phyloP scores from a whole-genome alignment of 2,797 vertebrate genomes.

The Helostoma temminkii region DNA sequence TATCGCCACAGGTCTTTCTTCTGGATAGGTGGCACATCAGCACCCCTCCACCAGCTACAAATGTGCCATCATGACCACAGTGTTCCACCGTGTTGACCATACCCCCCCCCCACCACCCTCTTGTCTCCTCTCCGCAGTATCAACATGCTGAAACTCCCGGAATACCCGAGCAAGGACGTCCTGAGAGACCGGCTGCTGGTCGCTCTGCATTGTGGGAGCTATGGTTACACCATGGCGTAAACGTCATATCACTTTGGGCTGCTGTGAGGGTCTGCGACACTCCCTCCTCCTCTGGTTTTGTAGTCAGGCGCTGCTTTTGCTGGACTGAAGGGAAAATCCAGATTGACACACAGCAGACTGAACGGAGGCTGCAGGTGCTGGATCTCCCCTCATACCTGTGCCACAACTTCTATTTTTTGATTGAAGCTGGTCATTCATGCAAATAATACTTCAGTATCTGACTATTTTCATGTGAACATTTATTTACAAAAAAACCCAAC shows the following conservation, averaged over 20 bases:
- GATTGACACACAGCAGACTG: slow-evolving; percentile 18
- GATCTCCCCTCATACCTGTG: slow-evolving; percentile 4
- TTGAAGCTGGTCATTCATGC: slow-evolving; percentile 30
- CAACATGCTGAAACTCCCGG: slow-evolving; percentile 99
- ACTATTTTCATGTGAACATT: slow-evolving; percentile 26
- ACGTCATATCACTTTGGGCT: not conserved
- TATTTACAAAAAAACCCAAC: slow-evolving; percentile 13
- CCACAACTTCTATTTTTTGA: slow-evolving; percentile 5
- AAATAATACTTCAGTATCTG: slow-evolving; percentile 16
- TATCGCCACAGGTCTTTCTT: slow-evolving; percentile 13
- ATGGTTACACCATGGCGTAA: slow-evolving; percentile 98
- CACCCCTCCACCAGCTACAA: not conserved
- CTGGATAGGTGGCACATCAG: not conserved
- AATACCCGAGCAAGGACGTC: slow-evolving; percentile 95
- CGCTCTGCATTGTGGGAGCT: slow-evolving; percentile 97
- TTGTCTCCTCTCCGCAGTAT: slow-evolving; percentile 84
- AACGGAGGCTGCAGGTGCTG: not conserved
- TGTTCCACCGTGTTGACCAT: not conserved
- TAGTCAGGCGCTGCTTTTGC: slow-evolving; percentile 31
- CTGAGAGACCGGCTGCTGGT: slow-evolving; percentile 96
- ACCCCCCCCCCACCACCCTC: not conserved
- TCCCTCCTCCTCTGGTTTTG: slow-evolving; percentile 27
- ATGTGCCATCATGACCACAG: slow-evolving; percentile 13
- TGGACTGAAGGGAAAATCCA: slow-evolving; percentile 34
- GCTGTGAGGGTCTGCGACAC: slow-evolving; percentile 11